phyloP scores from a whole-genome alignment of 2,113 vertebrate genomes.

The Amia ocellicauda region DNA sequence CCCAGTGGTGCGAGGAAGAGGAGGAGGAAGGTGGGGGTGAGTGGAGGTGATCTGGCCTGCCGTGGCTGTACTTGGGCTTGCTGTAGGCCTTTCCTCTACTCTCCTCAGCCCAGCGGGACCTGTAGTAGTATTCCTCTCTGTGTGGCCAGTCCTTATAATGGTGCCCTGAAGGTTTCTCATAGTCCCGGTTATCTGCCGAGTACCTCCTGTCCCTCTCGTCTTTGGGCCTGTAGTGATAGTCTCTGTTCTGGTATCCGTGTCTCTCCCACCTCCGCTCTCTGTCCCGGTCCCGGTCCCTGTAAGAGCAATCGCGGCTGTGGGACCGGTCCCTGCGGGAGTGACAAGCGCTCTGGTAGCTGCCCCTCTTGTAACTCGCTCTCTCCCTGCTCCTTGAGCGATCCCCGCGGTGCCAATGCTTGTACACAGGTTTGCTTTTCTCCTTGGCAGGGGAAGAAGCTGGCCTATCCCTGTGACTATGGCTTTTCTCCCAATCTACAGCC shows the following conservation, averaged over 20 bases:
- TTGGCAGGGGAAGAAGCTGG: background rate
- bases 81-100: constrained; percentile 30
- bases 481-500: constrained; percentile 23
- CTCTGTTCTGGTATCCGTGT: constrained; percentile 55
- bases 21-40: constrained; percentile 31
- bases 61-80: constrained; percentile 38
- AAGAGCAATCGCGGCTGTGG: constrained; percentile 58
- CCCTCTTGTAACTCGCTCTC: constrained; percentile 52
- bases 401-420: constrained; percentile 52
- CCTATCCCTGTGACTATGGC: background rate
- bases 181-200: constrained; percentile 43
- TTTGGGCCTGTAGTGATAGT: constrained; percentile 56
- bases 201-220: constrained; percentile 52
- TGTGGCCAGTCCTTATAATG: constrained; percentile 39
- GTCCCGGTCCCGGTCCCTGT: constrained; percentile 54
- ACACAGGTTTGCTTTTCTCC: constrained; percentile 34
- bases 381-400: constrained; percentile 47
- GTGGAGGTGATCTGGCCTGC: constrained; percentile 31
- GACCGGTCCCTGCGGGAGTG: constrained; percentile 57
- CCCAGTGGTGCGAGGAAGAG: constrained; percentile 16
- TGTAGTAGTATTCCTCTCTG: constrained; percentile 47
- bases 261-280: constrained; percentile 52
- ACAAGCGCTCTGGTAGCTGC: constrained; percentile 47
- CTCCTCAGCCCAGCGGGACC: constrained; percentile 48
- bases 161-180: constrained; percentile 36